These are phyloP conservation scores for Littorina saxatilis DNA, from an alignment of 1,140 invertebrate species.

Conservation along the genomic window DNA sequence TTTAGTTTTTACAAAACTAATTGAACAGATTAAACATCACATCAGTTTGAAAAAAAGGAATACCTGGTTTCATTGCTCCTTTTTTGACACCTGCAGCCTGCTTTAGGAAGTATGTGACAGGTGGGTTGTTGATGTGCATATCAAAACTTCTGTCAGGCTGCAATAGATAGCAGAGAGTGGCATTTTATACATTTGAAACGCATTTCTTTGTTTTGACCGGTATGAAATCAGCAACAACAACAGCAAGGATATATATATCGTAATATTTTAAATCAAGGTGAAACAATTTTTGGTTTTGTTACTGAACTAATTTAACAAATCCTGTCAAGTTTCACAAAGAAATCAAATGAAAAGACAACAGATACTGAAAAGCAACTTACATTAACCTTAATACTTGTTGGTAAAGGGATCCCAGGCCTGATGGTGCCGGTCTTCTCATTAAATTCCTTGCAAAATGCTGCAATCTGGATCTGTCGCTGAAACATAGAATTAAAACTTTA, in stretches of 20 bases:
- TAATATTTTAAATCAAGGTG: too few species aligned
- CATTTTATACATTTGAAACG: too few species aligned
- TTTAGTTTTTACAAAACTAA: too few species aligned
- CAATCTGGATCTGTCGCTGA: slow-evolving; percentile 96
- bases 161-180: slow-evolving; percentile 25
- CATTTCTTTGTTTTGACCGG: too few species aligned
- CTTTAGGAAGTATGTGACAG: slow-evolving; percentile 90
- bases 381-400: slow-evolving; percentile 87
- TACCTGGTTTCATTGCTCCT: slow-evolving; percentile 87
- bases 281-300: too few species aligned
- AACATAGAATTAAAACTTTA: too few species aligned
- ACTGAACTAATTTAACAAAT: too few species aligned
- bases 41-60: too few species aligned
- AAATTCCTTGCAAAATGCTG: slow-evolving; percentile 98
- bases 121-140: slow-evolving; percentile 89
- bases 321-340: too few species aligned
- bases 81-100: slow-evolving; percentile 94
- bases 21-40: too few species aligned
- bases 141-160: slow-evolving; percentile 90
- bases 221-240: too few species aligned
- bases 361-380: slow-evolving; percentile 70
- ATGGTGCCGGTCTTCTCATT: slow-evolving; percentile 95
- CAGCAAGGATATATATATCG: too few species aligned
- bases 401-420: slow-evolving; percentile 94
- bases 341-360: not conserved